Evolutionary conservation across 2,797 vertebrate species (phyloP).

Genomic region (Galago senegalensis): DNA sequence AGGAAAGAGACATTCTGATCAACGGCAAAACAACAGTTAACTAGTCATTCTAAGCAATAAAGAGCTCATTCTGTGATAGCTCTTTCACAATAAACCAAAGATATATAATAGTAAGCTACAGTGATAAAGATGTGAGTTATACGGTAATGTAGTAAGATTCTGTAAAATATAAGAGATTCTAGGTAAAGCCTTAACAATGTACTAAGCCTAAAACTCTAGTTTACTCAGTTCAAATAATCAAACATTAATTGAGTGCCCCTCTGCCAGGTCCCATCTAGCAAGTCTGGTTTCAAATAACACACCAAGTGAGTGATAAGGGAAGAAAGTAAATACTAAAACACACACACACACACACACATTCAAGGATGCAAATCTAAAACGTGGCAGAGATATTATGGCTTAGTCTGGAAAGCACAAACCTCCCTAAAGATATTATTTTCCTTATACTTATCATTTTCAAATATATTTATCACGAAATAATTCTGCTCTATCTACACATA

Average conservation of each 20-base stretch:
- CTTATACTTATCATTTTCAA: background rate
- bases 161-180: background rate
- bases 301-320: background rate
- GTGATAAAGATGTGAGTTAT: background rate
- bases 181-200: conserved; percentile 40
- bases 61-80: conserved; percentile 57
- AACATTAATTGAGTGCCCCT: background rate
- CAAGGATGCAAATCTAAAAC: background rate
- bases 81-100: conserved; percentile 71
- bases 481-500: background rate
- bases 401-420: background rate
- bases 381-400: background rate
- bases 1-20: conserved; percentile 27
- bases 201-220: background rate
- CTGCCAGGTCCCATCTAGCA: background rate
- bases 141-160: background rate
- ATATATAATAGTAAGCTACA: conserved; percentile 56
- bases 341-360: too few species aligned
- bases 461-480: conserved; percentile 32
- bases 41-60: conserved; percentile 64
- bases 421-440: background rate
- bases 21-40: conserved; percentile 67
- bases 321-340: background rate
- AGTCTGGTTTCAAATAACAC: background rate
- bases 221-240: background rate